Percentiles rank a stretch among this genome's conserved stretches.
Evolutionary conservation across 2,113 vertebrate species (phyloP).

Genomic region (Prietella phreatophila): DNA sequence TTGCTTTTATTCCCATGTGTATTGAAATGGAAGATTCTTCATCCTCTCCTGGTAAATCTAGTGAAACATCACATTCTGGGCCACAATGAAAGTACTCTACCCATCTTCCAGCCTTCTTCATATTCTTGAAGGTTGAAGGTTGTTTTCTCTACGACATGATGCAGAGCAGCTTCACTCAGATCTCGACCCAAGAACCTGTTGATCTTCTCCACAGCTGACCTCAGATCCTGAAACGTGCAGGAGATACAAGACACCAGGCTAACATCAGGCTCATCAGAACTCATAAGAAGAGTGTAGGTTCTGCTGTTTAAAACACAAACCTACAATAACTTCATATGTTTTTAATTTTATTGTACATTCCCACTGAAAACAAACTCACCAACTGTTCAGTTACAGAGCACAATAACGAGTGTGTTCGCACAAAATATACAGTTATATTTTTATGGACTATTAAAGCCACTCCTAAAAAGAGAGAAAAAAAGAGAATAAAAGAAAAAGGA

Average conservation of each 20-base stretch:
- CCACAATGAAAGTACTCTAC: slow-evolving; percentile 65
- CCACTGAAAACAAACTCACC: too few relatives aligned
- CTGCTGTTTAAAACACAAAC: too few relatives aligned
- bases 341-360: too few relatives aligned
- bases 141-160: slow-evolving; percentile 60
- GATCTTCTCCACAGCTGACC: slow-evolving; percentile 57
- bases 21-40: slow-evolving; percentile 49
- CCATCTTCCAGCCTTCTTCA: slow-evolving; percentile 63
- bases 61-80: slow-evolving; percentile 64
- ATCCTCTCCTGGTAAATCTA: slow-evolving; percentile 59
- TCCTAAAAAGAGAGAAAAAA: not conserved
- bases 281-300: too few relatives aligned
- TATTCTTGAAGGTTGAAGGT: slow-evolving; percentile 69
- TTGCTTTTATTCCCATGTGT: slow-evolving; percentile 59
- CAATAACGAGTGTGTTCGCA: too few relatives aligned
- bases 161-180: slow-evolving; percentile 56
- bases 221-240: slow-evolving; percentile 58
- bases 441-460: not conserved
- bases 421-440: not conserved
- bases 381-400: too few relatives aligned
- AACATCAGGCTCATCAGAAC: not conserved
- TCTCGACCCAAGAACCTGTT: slow-evolving; percentile 64
- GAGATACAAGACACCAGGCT: not conserved
- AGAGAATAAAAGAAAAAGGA: too few relatives aligned
- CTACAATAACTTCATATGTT: too few relatives aligned